Percentiles rank a stretch among this genome's conserved stretches.
These are phyloP conservation scores for Andrena fulva DNA, from an alignment of 2,888 invertebrate genomes.

Conservation along the genomic window DNA sequence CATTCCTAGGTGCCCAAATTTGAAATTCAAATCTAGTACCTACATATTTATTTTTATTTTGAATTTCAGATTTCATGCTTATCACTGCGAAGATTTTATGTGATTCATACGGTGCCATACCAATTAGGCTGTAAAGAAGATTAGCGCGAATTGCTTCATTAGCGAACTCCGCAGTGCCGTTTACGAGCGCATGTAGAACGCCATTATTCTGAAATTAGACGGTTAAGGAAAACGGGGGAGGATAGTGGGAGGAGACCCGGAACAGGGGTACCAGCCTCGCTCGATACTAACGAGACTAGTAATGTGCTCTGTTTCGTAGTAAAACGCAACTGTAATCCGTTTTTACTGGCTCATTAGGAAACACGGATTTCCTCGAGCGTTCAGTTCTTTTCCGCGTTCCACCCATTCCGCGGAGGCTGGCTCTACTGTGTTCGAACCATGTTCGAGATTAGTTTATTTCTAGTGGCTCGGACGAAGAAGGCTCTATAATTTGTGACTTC, in stretches of 20 bases:
- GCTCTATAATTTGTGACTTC: background rate
- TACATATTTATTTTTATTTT: background rate
- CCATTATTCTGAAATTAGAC: constrained; percentile 66
- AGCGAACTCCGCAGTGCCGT: constrained; percentile 23
- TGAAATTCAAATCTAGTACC: background rate
- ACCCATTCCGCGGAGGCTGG: background rate
- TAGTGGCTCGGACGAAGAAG: background rate
- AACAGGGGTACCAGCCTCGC: constrained; percentile 12
- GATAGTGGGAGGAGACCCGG: background rate
- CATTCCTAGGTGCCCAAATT: no score
- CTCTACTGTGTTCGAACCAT: background rate
- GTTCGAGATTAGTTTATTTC: constrained; percentile 7
- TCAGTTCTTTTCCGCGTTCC: constrained; percentile 16
- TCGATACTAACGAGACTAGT: constrained; percentile 44
- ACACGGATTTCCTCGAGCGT: constrained; percentile 13
- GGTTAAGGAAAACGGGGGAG: constrained; percentile 17
- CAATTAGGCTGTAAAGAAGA: constrained; percentile 57
- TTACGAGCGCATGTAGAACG: constrained; percentile 65
- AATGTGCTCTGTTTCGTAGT: constrained; percentile 28
- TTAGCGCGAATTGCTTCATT: constrained; percentile 69
- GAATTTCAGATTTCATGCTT: background rate
- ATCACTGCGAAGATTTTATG: background rate
- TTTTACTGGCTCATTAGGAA: constrained; percentile 32
- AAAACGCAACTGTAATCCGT: constrained; percentile 43
- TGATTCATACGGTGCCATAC: constrained; percentile 4